Evolutionary conservation across 2,113 vertebrate species (phyloP), one percentile per base, ranked within the genome.

Genomic region (Pontoporia blainvillei): DNA sequence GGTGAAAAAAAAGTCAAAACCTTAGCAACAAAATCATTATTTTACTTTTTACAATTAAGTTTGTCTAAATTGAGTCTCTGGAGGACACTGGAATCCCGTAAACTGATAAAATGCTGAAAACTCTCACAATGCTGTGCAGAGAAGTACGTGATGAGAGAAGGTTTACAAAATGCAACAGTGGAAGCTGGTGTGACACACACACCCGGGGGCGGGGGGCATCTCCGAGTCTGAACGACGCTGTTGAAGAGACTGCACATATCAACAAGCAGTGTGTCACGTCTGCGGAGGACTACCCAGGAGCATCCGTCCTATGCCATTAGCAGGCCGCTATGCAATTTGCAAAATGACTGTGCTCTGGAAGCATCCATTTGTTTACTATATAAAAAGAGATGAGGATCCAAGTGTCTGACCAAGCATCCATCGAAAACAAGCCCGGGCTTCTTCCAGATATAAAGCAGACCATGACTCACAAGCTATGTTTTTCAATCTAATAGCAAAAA

Each of bases 401-500:
- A 29, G 69, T 0, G 23, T 17, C 59, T n/a, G 57, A 39, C 71
- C 52, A 46, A 15, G 59, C 31, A 41, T n/a, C 36, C 66, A 61
- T 31, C 34, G 15, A 67, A 95, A 83, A 49, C 78, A 39, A 87
- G 75, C 15, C 36, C 6, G 0, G 61, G 20, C 52, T 69, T 25
- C 61, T 39, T 72, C 57, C 86, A 92, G 83, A 84, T 9, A 34
- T 1, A 54, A 90, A 93, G 46, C 25, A 73, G 49, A 44, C 64
- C 81, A 71, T 62, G 88, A 90, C 57, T 86, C 52, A 81, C 44
- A 20, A 66, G 52, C 93, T 71, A 1, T 64, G 61, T 17, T 88
- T 88, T 29, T 67, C 54, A 82, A 84, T 87, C 86, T 76, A 90
- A 72, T 5, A 39, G 86, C 86, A 92, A 46, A 95, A 85, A 92